Evolutionary conservation across 2,888 invertebrate genomes (phyloP).

Genomic region (Drosophila helvetica): DNA sequence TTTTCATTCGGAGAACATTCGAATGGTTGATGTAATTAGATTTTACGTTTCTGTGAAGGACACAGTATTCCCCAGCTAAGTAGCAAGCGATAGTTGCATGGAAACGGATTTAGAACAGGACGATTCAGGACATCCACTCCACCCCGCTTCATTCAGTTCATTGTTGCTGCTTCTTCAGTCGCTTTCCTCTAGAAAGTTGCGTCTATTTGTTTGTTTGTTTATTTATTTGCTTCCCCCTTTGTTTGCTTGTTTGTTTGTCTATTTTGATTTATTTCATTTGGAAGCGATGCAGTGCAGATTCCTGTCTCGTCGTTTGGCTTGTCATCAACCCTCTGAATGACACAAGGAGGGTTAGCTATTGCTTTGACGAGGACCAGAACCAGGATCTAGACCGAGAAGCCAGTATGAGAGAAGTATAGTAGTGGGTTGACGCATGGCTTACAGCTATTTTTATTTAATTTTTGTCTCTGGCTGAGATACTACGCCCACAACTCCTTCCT

Average conservation of each 20-base stretch:
- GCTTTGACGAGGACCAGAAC: conserved; percentile 13
- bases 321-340: not conserved
- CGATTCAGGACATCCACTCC: conserved; percentile 7
- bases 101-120: not conserved
- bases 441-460: conserved; percentile 79
- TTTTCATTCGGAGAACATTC: not conserved
- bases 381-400: not conserved
- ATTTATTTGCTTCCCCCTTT: conserved; percentile 34
- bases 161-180: not conserved
- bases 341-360: conserved; percentile 16
- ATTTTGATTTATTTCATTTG: conserved; percentile 80
- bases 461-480: conserved; percentile 41
- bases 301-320: conserved; percentile 33
- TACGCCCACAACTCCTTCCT: not conserved
- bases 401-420: conserved; percentile 14
- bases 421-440: conserved; percentile 53
- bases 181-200: conserved; percentile 17
- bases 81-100: not conserved
- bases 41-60: not conserved
- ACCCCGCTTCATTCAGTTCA: conserved; percentile 28
- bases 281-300: conserved; percentile 68
- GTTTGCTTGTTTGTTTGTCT: conserved; percentile 73
- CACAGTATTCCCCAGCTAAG: not conserved
- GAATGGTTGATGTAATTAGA: not conserved
- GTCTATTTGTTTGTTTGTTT: conserved; percentile 34